Percentiles rank a stretch among this genome's conserved stretches.
Conservation (phyloP, 2,888 invertebrate genomes). For the Brachyopa scutellaris region DNA sequence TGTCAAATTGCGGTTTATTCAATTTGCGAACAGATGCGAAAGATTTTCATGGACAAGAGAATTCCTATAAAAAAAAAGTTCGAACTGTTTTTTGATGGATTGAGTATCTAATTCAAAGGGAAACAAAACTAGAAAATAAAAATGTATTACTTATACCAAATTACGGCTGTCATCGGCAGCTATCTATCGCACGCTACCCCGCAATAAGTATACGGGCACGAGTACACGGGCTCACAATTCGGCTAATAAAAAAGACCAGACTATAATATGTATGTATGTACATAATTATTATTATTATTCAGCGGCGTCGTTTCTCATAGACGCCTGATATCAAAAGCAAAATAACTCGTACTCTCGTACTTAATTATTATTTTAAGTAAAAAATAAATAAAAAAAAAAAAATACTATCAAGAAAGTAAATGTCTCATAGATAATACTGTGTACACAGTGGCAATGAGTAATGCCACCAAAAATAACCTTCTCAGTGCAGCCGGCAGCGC, state of each 20-base stretch:
- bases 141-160: background rate
- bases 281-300: too few species aligned
- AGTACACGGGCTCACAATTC: background rate
- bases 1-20: too few species aligned
- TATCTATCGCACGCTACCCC: too few species aligned
- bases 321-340: constrained; percentile 35
- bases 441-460: background rate
- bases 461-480: constrained; percentile 7
- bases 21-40: background rate
- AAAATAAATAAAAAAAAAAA: too few species aligned
- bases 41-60: background rate
- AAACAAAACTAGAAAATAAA: background rate
- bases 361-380: constrained; percentile 2
- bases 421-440: background rate
- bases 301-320: constrained; percentile 3
- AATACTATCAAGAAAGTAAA: background rate
- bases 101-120: background rate
- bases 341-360: background rate
- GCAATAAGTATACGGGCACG: too few species aligned
- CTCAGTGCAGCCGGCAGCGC: background rate
- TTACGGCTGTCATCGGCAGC: background rate
- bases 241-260: constrained; percentile 1
- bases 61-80: too few species aligned
- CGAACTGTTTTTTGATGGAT: too few species aligned
- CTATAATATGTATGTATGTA: too few species aligned